A percentile compares a stretch with the other conserved stretches of the same genome.
Conservation (phyloP, 2,113 vertebrate genomes). For the Nesoenas mayeri region DNA sequence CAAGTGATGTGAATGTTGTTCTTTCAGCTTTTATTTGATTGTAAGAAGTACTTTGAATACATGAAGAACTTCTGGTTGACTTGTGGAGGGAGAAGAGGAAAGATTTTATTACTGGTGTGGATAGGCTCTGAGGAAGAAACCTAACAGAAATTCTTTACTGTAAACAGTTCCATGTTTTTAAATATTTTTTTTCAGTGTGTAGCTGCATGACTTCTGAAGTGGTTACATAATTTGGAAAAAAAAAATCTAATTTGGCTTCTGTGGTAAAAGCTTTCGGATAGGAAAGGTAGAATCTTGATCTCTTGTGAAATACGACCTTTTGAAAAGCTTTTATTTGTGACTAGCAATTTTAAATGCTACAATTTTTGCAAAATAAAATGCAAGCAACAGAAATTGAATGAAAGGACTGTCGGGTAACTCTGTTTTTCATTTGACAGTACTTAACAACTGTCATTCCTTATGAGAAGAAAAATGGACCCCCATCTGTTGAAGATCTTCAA, state of each 20-base stretch:
- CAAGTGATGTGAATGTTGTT: neutral
- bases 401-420: neutral
- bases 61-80: neutral
- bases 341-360: neutral
- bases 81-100: neutral
- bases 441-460: conserved; percentile 98
- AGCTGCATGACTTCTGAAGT: neutral
- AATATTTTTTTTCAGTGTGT: neutral
- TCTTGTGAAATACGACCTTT: neutral
- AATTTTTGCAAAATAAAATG: neutral
- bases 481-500: conserved; percentile 94
- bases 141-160: neutral
- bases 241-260: neutral
- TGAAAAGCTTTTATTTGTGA: neutral
- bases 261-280: neutral
- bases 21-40: neutral
- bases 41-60: neutral
- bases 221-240: neutral
- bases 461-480: conserved; percentile 89
- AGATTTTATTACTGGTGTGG: neutral
- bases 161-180: neutral
- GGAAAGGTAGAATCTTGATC: neutral
- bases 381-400: neutral
- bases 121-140: neutral
- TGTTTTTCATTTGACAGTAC: conserved; percentile 81